Base-by-base conservation (phyloP, 2,113 vertebrate species). In the Microtus montanus region DNA sequence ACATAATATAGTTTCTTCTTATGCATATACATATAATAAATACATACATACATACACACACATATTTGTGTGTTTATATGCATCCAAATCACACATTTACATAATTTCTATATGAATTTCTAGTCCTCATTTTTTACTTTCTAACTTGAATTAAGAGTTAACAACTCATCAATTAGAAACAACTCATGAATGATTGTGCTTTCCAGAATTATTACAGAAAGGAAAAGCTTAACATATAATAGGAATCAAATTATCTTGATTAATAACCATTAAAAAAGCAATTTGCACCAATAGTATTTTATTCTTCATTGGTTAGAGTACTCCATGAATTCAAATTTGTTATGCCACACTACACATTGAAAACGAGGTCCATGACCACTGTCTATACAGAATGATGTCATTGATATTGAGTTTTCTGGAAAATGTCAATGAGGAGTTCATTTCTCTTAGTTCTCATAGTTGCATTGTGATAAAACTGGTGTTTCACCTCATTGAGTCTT, bases 241-340 rank as follows among this genome's bases (percentile, higher is more conserved):
- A 63, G 41, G 7, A 95, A 89, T 41, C 28, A 58, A 94, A 92
- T 96, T 95, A 87, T 96, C 66, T 20, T 90, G 63, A 95, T 86
- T 68, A 95, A 92, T 96, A 95, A 74, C 70, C 38, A 86, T 78
- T 85, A 44, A 68, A 89, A 92, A 92, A 14, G 41, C 49, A 95
- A 33, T 49, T 79, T 74, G 64, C 38, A 90, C 49, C n/a, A 64
- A 64, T 58, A 49, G 58, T 49, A 86, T 64, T 92, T 96, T 90
- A 96, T 93, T 92, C 47, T 38, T 89, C 41, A 71, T 80, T 88
- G 85, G 68, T 70, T 84, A 95, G 70, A 91, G n/a, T 70, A 95
- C 83, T 88, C 80, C 3, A 47, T 35, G 61, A 78, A 74, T 64
- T 89, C n/a, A 78, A 64, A 96, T 89, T 92, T 96, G 68, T 71